These are phyloP conservation scores for Tachuris rubrigastra DNA, from an alignment of 2,113 vertebrate species.

Conservation along the genomic window DNA sequence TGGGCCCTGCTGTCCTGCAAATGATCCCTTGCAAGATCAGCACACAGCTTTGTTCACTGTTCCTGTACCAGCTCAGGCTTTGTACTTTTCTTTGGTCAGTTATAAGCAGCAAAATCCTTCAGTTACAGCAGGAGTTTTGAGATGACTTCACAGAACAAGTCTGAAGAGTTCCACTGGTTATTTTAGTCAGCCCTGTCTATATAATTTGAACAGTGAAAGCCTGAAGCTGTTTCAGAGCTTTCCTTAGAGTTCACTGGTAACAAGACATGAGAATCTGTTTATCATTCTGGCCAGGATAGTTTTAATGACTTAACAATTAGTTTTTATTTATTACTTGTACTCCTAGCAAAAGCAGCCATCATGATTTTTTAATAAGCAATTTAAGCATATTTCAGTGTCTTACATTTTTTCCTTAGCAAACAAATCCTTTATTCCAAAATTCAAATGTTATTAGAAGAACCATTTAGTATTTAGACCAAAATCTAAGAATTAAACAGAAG, in stretches of 20 bases:
- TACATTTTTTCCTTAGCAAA: not conserved
- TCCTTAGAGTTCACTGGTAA: not conserved
- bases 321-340: not conserved
- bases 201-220: not conserved
- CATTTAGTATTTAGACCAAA: not conserved
- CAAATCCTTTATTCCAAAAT: not conserved
- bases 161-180: not conserved
- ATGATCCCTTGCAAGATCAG: not conserved
- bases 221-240: not conserved
- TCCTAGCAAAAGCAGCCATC: not conserved
- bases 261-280: not conserved
- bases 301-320: not conserved
- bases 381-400: not conserved
- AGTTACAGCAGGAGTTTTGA: not conserved
- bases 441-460: not conserved
- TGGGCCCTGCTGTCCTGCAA: not conserved
- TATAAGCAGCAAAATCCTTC: not conserved
- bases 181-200: not conserved
- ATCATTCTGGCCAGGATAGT: not conserved
- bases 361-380: not conserved
- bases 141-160: not conserved
- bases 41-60: not conserved
- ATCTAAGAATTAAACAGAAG: not conserved
- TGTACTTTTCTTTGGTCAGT: not conserved
- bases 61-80: not conserved